Base-by-base conservation (phyloP, 2,113 vertebrate species). In the Gymnocephalus cernua region DNA sequence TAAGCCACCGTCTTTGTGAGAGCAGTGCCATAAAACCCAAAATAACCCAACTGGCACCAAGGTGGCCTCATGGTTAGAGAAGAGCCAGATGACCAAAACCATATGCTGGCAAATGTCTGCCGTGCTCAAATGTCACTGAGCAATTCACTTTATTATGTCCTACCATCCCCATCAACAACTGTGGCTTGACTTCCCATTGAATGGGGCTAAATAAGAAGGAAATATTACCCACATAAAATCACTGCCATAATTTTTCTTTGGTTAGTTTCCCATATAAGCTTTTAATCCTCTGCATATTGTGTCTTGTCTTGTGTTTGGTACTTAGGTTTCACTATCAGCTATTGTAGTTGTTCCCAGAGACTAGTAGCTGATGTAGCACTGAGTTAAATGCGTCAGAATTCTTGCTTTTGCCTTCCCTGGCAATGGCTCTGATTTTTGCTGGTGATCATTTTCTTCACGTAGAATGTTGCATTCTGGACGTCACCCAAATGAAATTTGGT, bases 21-120 rank as follows among this genome's bases (percentile, higher is more conserved):
- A 63, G 44, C 29, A 9, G 44, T 32, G 27, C 50, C 74, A 62
- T 76, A 53, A 83, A 83, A 64, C 72, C 63, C 61, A 61, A 74
- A 80, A 82, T 70, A 82, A 48, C 80, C 56, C n/a, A 70, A 48
- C 50, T 47, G 57, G 32, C 18, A 59, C 72, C 38, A 50, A 21
- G 32, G 45, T 68, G 67, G 15, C 29, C 67, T 67, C 11, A 21
- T 48, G 63, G 53, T 62, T 32, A 6, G 6, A 32, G 32, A 32
- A 32, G 32, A 6, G 32, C 32, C 15, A 74, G 38, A 57, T 74
- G 77, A 25, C 32, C n/a, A 44, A 38, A 47, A 51, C 56, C 69
- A 62, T 78, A 14, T 85, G 82, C 53, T 50, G 64, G n/a, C 50
- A 61, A 59, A 75, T 0, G 45, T 35, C 66, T 64, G 38, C 47